phyloP scores from a whole-genome alignment of 2,888 invertebrate genomes.

The Drosophila falleni region DNA sequence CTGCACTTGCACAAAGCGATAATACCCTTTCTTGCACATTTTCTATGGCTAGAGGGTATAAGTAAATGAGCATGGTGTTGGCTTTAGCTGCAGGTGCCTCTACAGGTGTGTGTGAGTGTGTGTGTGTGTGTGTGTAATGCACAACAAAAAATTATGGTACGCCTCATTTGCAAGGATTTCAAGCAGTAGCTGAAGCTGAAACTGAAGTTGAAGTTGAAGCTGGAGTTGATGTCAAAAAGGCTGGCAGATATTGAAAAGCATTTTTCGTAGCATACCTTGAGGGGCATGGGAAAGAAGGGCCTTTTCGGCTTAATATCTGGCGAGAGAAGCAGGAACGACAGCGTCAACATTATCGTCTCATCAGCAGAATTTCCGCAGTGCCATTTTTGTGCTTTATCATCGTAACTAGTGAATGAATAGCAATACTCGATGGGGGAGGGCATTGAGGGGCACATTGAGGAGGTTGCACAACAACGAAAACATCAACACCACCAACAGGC shows the following conservation, averaged over 20 bases:
- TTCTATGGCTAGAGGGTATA: background rate
- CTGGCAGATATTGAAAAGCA: constrained; percentile 69
- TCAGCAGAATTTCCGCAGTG: constrained; percentile 80
- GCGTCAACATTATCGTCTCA: constrained; percentile 78
- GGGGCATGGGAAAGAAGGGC: constrained; percentile 19
- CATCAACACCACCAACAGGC: constrained; percentile 59
- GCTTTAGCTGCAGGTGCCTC: background rate
- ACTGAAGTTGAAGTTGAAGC: background rate
- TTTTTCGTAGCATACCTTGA: constrained; percentile 61
- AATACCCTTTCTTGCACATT: background rate
- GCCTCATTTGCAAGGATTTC: constrained; percentile 72
- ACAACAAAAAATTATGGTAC: constrained; percentile 56
- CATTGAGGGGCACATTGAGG: background rate
- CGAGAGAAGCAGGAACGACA: constrained; percentile 22
- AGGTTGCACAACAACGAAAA: constrained; percentile 49
- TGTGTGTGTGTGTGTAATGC: constrained; percentile 15
- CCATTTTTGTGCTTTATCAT: constrained; percentile 79
- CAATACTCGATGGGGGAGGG: constrained; percentile 49
- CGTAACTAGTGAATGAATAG: constrained; percentile 81
- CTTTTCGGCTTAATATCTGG: constrained; percentile 61
- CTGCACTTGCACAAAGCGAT: too few species aligned
- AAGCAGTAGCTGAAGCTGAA: constrained; percentile 29
- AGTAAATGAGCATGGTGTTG: constrained; percentile 14
- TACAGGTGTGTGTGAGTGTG: constrained; percentile 13
- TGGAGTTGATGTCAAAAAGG: constrained; percentile 13